Percentiles rank a stretch among this genome's conserved stretches.
phyloP scores from a whole-genome alignment of 2,888 invertebrate species.

The Branchellion lobata region DNA sequence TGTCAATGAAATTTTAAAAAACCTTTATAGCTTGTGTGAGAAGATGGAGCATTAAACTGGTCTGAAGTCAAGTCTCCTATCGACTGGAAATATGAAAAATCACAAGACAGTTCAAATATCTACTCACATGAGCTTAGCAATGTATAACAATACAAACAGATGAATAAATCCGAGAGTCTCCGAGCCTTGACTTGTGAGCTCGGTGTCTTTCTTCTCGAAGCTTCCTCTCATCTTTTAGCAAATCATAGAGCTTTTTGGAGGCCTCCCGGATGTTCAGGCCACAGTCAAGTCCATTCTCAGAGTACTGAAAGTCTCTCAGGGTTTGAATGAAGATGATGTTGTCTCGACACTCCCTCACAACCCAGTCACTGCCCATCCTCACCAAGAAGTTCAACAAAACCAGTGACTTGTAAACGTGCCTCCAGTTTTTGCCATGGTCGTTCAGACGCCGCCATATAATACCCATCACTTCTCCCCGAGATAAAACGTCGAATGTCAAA shows the following conservation, averaged over 20 bases:
- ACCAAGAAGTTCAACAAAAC: slow-evolving; percentile 93
- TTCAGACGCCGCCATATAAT: slow-evolving; percentile 98
- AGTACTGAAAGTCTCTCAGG: slow-evolving; percentile 88
- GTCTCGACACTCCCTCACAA: slow-evolving; percentile 94
- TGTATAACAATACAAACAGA: slow-evolving; percentile 4
- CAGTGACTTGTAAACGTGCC: slow-evolving; percentile 96
- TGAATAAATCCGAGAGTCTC: slow-evolving; percentile 18
- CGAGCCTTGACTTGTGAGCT: slow-evolving; percentile 35
- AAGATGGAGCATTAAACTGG: too few relatives aligned
- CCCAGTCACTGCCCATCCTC: slow-evolving; percentile 96
- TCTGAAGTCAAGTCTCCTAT: too few relatives aligned
- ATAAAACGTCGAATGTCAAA: slow-evolving; percentile 96
- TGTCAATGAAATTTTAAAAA: too few relatives aligned
- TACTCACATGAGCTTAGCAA: too few relatives aligned
- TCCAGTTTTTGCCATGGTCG: slow-evolving; percentile 99
- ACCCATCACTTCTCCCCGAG: slow-evolving; percentile 99
- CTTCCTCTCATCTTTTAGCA: slow-evolving; percentile 45
- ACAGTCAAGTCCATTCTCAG: slow-evolving; percentile 45
- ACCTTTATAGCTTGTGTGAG: too few relatives aligned
- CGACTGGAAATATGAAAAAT: not conserved
- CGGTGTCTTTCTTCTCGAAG: slow-evolving; percentile 42
- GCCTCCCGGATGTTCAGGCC: slow-evolving; percentile 47
- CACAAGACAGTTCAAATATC: not conserved
- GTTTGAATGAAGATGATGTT: slow-evolving; percentile 99
- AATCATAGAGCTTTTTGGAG: slow-evolving; percentile 38